Evolutionary conservation across 2,797 vertebrate genomes (phyloP).

Genomic region (Muscicapa striata): DNA sequence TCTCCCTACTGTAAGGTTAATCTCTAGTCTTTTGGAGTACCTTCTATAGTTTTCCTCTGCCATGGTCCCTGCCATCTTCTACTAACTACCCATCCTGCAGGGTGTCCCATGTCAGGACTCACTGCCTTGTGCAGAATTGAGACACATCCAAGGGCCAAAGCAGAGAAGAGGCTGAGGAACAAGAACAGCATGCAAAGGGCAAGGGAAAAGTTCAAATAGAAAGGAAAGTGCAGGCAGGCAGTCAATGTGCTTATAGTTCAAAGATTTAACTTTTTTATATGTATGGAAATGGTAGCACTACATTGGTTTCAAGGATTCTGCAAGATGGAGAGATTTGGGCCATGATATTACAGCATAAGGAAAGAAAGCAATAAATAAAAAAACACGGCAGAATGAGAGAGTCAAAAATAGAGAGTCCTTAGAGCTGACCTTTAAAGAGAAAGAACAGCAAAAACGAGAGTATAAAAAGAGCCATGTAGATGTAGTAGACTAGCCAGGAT

Average conservation of each 20-base stretch:
- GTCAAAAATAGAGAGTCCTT: background rate
- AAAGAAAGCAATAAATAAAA: background rate
- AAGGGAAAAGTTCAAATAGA: background rate
- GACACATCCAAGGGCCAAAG: background rate
- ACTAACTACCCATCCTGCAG: accelerated
- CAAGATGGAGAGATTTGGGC: background rate
- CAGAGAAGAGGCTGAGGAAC: background rate
- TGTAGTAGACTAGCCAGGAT: background rate
- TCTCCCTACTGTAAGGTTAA: background rate
- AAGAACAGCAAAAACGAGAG: background rate
- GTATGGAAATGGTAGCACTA: background rate
- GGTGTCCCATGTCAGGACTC: accelerated
- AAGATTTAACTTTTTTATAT: background rate
- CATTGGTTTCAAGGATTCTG: background rate
- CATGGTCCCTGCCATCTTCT: background rate
- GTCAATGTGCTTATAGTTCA: background rate
- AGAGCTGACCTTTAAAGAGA: background rate
- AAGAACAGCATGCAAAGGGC: background rate
- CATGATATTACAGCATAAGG: background rate
- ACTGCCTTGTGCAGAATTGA: background rate
- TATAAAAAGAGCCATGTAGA: background rate
- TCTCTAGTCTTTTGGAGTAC: accelerated
- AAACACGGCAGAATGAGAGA: background rate
- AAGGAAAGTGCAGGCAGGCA: background rate
- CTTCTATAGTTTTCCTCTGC: background rate